Conservation (phyloP, 2,888 invertebrate species). For the Lepidocyrtoides sp. region DNA sequence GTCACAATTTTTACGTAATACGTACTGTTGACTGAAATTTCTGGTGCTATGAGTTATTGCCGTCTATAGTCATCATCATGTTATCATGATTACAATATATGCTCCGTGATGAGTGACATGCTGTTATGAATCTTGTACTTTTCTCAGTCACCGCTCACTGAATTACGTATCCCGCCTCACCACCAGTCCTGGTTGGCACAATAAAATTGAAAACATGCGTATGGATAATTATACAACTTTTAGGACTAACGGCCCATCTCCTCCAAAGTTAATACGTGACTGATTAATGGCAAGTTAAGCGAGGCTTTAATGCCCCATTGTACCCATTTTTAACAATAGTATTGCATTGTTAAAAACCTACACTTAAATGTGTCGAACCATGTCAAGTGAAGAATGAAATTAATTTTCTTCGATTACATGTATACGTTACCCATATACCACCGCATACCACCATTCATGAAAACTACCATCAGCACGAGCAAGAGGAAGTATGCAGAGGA, state of each 20-base stretch:
- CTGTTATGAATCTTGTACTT: background rate
- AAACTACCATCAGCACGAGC: background rate
- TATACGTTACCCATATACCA: background rate
- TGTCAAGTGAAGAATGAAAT: background rate
- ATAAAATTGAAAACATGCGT: background rate
- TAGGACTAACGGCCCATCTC: background rate
- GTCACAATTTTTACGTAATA: constrained; percentile 21
- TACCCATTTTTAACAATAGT: background rate
- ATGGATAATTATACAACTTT: background rate
- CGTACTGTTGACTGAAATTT: background rate
- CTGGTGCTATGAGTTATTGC: background rate
- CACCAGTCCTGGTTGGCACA: background rate
- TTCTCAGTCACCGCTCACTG: constrained; percentile 27
- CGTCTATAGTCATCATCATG: too few species aligned
- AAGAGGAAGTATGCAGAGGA: background rate
- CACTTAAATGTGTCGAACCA: background rate
- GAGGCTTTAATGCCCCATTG: background rate
- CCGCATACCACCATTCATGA: background rate
- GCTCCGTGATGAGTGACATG: constrained; percentile 11
- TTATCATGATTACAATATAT: background rate
- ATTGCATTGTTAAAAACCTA: background rate
- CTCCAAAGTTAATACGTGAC: background rate
- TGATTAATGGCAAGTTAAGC: background rate
- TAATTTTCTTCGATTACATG: background rate
- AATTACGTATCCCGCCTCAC: constrained; percentile 43